Evolutionary conservation across 2,113 vertebrate genomes (phyloP).

Genomic region (Glaucomys volans): DNA sequence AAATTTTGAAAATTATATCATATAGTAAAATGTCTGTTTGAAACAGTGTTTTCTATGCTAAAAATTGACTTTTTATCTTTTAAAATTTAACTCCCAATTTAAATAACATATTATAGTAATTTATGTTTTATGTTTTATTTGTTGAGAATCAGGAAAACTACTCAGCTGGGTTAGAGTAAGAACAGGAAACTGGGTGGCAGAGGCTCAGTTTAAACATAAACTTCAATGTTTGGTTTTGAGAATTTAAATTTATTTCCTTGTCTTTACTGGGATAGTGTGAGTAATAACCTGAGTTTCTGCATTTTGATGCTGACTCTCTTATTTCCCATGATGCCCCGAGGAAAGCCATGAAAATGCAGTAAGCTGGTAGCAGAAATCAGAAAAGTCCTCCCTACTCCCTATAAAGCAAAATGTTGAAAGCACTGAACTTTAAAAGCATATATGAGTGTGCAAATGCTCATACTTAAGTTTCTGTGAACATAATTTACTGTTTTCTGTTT

Average conservation of each 20-base stretch:
- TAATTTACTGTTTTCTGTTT: background rate
- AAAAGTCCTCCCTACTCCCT: background rate
- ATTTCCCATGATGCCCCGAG: background rate
- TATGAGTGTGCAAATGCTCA: rapidly evolving
- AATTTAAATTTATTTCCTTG: background rate
- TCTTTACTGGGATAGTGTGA: background rate
- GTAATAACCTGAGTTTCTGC: background rate
- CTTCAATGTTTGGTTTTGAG: background rate
- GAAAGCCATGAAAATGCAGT: background rate
- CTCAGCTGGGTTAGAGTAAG: background rate
- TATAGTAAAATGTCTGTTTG: background rate
- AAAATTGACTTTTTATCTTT: background rate
- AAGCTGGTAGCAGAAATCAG: background rate
- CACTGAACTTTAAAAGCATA: background rate
- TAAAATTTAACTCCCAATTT: background rate
- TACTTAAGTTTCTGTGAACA: background rate
- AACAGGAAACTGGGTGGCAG: background rate
- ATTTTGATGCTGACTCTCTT: background rate
- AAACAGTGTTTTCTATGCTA: background rate
- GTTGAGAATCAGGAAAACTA: background rate
- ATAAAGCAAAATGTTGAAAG: background rate
- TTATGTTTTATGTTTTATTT: background rate
- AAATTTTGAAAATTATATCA: background rate
- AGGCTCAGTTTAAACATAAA: rapidly evolving
- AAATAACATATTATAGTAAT: background rate